These are phyloP conservation scores for Percina caprodes DNA, from an alignment of 2,113 vertebrate genomes.

Conservation along the genomic window DNA sequence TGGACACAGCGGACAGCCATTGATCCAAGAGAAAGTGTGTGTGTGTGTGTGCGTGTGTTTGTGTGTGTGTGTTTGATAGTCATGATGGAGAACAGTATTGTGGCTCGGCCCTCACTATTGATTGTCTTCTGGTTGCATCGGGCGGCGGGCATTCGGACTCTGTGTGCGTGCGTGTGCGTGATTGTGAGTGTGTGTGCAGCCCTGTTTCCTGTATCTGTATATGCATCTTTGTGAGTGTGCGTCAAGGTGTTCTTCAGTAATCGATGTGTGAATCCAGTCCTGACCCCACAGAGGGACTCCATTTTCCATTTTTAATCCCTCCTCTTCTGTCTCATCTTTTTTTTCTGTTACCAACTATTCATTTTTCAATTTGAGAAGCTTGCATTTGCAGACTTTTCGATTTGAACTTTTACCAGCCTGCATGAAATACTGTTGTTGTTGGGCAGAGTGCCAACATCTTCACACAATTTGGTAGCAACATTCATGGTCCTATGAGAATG, in stretches of 20 bases:
- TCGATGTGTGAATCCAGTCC: slow-evolving; percentile 42
- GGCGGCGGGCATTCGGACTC: slow-evolving; percentile 68
- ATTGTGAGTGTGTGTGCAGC: neutral
- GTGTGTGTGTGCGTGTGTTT: too few relatives aligned
- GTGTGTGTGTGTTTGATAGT: slow-evolving; percentile 69
- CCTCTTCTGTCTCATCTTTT: neutral
- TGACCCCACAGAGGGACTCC: slow-evolving; percentile 40
- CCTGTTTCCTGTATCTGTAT: slow-evolving; percentile 16
- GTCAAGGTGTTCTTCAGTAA: slow-evolving; percentile 53
- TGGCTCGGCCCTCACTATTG: slow-evolving; percentile 70
- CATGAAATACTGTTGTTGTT: neutral
- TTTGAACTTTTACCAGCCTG: neutral
- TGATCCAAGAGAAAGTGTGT: slow-evolving; percentile 62
- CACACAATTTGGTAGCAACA: neutral
- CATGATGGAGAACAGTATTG: slow-evolving; percentile 74
- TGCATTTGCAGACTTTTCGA: neutral
- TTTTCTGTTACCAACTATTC: neutral
- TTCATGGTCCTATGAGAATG: neutral
- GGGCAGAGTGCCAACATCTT: neutral
- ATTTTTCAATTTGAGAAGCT: neutral
- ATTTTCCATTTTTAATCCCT: slow-evolving; percentile 33
- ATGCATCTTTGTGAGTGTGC: slow-evolving; percentile 42
- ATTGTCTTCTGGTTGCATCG: slow-evolving; percentile 74
- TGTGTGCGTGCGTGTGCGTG: slow-evolving; percentile 35
- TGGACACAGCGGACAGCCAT: slow-evolving; percentile 81